A percentile compares a stretch with the other conserved stretches of the same genome.
These are phyloP conservation scores for Spinibarbus caldwelli DNA, from an alignment of 2,797 vertebrate genomes.

Conservation along the genomic window DNA sequence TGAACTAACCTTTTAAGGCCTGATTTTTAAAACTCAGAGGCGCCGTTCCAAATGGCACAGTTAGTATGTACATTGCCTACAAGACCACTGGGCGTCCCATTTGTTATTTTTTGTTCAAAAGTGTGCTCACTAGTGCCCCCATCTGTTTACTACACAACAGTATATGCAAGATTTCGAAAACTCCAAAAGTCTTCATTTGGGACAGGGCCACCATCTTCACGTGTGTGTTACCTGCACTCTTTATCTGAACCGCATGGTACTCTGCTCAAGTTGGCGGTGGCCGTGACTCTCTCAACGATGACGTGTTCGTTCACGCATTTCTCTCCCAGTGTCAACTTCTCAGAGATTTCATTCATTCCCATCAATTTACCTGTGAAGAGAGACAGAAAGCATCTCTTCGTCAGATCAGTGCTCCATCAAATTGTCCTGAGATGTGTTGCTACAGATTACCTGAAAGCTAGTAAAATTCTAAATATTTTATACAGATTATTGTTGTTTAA, in stretches of 20 bases:
- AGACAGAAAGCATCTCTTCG: neutral
- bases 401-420: neutral
- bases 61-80: too few relatives aligned
- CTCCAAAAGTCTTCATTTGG: neutral
- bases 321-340: conserved; percentile 83
- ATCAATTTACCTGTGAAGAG: conserved; percentile 88
- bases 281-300: conserved; percentile 89
- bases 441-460: conserved; percentile 1
- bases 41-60: neutral
- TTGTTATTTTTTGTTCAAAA: neutral
- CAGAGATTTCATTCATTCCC: conserved; percentile 96
- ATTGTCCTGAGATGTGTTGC: neutral
- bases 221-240: conserved; percentile 87
- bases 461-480: neutral
- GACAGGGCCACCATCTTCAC: neutral
- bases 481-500: neutral
- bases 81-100: neutral
- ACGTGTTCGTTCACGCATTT: conserved; percentile 84
- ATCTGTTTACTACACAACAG: neutral
- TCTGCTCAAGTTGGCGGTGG: conserved; percentile 88
- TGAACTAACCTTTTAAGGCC: too few relatives aligned
- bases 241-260: conserved; percentile 91
- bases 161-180: neutral
- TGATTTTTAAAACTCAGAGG: too few relatives aligned
- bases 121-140: neutral